These are phyloP conservation scores for Ophiothrix spiculata DNA, from an alignment of 35 echinoderm and acorn worm genomes.

Conservation along the genomic window DNA sequence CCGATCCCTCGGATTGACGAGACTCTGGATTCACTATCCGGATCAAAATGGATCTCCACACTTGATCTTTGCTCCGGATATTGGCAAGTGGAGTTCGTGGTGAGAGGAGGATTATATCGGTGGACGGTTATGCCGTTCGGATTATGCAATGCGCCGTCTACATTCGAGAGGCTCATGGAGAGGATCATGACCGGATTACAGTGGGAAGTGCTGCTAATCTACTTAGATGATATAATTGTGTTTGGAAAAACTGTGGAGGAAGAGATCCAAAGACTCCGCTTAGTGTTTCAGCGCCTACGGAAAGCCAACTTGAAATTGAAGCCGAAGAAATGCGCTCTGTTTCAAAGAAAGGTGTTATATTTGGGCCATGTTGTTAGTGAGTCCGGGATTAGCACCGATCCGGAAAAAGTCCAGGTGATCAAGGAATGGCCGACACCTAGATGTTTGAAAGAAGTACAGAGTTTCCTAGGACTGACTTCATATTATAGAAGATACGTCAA, in stretches of 20 bases:
- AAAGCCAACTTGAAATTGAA: slow-evolving; percentile 31
- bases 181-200: slow-evolving; percentile 3
- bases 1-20: too few relatives aligned
- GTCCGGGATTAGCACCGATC: slow-evolving; percentile 21
- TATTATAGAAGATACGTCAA: slow-evolving; percentile 39
- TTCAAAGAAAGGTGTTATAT: slow-evolving; percentile 25
- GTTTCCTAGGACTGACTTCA: slow-evolving; percentile 42
- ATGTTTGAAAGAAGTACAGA: slow-evolving; percentile 17
- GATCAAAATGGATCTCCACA: slow-evolving; percentile 49
- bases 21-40: slow-evolving; percentile 29
- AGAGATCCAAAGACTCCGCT: not conserved
- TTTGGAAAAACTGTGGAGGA: slow-evolving; percentile 23
- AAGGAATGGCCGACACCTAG: slow-evolving; percentile 22
- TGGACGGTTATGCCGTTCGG: slow-evolving; percentile 56
- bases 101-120: slow-evolving; percentile 19
- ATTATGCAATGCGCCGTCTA: slow-evolving; percentile 29
- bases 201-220: slow-evolving; percentile 20
- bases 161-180: slow-evolving; percentile 45
- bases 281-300: slow-evolving; percentile 10
- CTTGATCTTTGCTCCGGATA: slow-evolving; percentile 47
- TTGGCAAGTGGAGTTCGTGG: slow-evolving; percentile 42
- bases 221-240: slow-evolving; percentile 39
- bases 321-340: slow-evolving; percentile 38
- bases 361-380: slow-evolving; percentile 39
- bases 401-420: slow-evolving; percentile 12